phyloP scores from a whole-genome alignment of 1,140 invertebrate species.

The Condylostylus longicornis region DNA sequence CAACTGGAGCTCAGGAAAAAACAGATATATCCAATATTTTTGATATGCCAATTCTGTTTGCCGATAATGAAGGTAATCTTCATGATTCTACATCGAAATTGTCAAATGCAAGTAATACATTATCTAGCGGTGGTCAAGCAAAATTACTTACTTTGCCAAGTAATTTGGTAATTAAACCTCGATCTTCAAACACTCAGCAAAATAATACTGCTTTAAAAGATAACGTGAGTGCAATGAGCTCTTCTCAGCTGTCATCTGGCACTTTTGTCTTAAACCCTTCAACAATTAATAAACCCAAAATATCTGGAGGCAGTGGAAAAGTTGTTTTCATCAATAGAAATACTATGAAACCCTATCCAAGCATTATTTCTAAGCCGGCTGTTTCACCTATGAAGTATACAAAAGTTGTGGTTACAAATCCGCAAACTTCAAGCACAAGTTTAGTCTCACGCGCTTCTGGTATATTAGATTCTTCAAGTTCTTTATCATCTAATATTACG shows the following conservation, averaged over 20 bases:
- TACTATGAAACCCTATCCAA: slow-evolving; percentile 19
- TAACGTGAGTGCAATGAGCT: slow-evolving; percentile 5
- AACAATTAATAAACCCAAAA: not conserved
- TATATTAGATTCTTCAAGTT: no score
- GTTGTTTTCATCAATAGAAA: slow-evolving; percentile 26
- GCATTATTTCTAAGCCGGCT: slow-evolving; percentile 8
- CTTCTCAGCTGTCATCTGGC: no score
- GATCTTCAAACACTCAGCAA: no score
- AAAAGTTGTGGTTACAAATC: slow-evolving; percentile 15
- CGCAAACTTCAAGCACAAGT: slow-evolving; percentile 6
- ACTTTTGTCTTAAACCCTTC: slow-evolving; percentile 17
- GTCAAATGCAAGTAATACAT: not conserved
- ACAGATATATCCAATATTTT: slow-evolving; percentile 45
- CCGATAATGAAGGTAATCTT: slow-evolving; percentile 39
- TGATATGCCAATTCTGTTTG: slow-evolving; percentile 50
- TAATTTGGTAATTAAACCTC: no score
- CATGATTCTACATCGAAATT: slow-evolving; percentile 11
- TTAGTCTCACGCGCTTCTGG: slow-evolving; percentile 6
- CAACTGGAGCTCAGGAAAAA: slow-evolving; percentile 23
- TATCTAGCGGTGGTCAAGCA: no score
- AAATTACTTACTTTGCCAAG: no score
- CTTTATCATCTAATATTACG: no score
- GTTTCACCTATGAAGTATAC: slow-evolving; percentile 8
- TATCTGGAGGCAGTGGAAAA: slow-evolving; percentile 8
- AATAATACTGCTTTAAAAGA: not conserved